Percentiles rank a stretch among this genome's conserved stretches.
Evolutionary conservation across 2,888 invertebrate species (phyloP).

Genomic region (Phyllotreta striolata): DNA sequence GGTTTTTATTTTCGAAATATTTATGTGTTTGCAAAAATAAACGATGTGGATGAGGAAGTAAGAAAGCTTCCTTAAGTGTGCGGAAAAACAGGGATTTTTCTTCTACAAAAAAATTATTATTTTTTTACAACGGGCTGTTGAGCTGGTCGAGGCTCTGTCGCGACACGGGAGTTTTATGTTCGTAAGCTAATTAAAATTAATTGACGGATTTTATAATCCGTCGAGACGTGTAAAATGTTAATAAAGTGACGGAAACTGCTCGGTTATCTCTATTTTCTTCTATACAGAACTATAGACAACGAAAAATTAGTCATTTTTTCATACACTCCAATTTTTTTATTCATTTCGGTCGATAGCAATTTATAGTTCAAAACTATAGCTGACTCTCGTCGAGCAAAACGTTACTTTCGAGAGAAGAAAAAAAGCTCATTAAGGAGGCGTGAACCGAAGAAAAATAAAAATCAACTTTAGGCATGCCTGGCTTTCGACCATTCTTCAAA

Average conservation of each 20-base stretch:
- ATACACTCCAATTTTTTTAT: no score
- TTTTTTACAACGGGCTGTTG: background rate
- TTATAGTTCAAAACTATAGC: conserved; percentile 1
- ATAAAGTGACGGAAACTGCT: conserved; percentile 5
- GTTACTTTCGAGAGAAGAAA: conserved; percentile 16
- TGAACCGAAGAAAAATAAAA: conserved; percentile 33
- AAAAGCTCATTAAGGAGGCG: conserved; percentile 29
- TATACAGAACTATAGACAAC: no score
- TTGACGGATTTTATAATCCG: conserved; percentile 6
- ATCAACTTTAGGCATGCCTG: conserved; percentile 26
- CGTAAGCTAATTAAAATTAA: conserved; percentile 14
- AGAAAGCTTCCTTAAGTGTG: no score
- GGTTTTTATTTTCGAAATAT: no score
- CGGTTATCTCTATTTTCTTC: no score
- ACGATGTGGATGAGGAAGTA: no score
- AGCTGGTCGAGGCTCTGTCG: background rate
- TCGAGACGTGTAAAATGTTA: conserved; percentile 9
- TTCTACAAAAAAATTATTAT: background rate
- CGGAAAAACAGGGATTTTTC: no score
- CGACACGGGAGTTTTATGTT: conserved; percentile 4
- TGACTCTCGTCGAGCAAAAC: conserved; percentile 22
- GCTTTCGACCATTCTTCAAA: conserved; percentile 35
- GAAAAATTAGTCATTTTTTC: no score
- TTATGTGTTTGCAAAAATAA: no score
- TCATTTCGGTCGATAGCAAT: no score